Percentiles rank a stretch among this genome's conserved stretches.
Conservation (phyloP, 2,113 vertebrate species). For the Plotosus lineatus region DNA sequence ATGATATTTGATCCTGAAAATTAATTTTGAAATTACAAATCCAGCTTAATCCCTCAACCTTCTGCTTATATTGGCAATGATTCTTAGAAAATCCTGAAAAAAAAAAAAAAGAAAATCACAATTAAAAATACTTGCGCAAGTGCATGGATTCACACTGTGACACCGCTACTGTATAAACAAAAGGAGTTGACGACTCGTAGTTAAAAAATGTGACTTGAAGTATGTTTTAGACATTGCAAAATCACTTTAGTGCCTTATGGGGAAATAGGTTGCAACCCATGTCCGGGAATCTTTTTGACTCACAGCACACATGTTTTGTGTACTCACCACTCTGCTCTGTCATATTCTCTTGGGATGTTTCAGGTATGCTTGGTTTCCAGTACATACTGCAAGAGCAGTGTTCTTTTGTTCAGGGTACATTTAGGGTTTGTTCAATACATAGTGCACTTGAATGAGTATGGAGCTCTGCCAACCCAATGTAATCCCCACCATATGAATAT, state of each 20-base stretch:
- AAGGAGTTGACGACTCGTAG: not conserved
- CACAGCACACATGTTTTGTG: conserved; percentile 4
- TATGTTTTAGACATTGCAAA: conserved; percentile 18
- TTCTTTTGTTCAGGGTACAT: conserved; percentile 4
- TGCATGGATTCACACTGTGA: not conserved
- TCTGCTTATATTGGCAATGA: not conserved
- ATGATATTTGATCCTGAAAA: not conserved
- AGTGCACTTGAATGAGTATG: not conserved
- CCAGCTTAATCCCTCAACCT: not conserved
- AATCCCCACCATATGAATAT: conserved; percentile 15
- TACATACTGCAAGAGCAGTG: conserved; percentile 16
- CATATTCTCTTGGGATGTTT: conserved; percentile 17
- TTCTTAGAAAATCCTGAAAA: not conserved
- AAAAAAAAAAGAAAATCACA: not conserved
- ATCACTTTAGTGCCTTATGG: conserved; percentile 28
- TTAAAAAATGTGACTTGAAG: not conserved
- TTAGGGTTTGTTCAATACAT: too few relatives aligned
- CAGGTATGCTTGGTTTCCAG: conserved; percentile 21
- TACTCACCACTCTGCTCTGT: not conserved
- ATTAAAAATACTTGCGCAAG: not conserved
- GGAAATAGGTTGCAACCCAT: conserved; percentile 2
- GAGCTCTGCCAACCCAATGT: not conserved
- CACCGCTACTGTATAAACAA: not conserved
- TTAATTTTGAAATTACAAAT: not conserved
- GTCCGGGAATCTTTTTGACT: conserved; percentile 39